Conservation (phyloP, 2,797 vertebrate species). For the Thaleichthys pacificus region DNA sequence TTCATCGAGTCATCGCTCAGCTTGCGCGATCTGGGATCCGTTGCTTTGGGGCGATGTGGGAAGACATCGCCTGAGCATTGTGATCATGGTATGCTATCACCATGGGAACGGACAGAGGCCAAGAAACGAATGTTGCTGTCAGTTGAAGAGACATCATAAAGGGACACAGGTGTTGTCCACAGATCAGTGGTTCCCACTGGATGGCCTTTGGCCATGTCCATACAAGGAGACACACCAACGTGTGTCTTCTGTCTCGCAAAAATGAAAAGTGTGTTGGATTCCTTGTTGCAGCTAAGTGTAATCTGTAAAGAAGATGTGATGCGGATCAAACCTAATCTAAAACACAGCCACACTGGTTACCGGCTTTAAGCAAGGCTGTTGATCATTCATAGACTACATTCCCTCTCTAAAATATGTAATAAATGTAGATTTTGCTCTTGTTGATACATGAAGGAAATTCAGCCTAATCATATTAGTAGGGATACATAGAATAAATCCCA, state of each 20-base stretch:
- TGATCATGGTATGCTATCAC: conserved; percentile 51
- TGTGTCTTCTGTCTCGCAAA: not conserved
- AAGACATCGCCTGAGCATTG: conserved; percentile 37
- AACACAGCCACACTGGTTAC: conserved; percentile 14
- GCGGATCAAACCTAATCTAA: conserved; percentile 22
- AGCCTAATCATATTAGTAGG: conserved; percentile 40
- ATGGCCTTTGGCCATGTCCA: conserved; percentile 19
- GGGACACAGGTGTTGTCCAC: conserved; percentile 55
- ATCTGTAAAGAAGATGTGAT: conserved; percentile 1
- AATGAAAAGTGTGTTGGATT: conserved; percentile 10
- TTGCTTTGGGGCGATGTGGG: not conserved
- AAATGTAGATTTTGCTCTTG: conserved; percentile 28
- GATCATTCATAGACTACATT: conserved; percentile 1
- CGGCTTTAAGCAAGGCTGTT: conserved; percentile 5
- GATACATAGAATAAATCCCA: conserved; percentile 37
- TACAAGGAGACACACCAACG: conserved; percentile 22
- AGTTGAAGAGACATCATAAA: conserved; percentile 29
- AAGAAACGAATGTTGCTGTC: conserved; percentile 24
- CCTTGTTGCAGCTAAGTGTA: not conserved
- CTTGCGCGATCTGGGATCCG: not conserved
- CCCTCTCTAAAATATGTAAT: conserved; percentile 16
- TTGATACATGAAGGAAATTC: conserved; percentile 1
- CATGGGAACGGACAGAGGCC: conserved; percentile 36
- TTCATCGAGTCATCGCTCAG: not conserved
- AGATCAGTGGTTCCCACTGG: conserved; percentile 36